These are phyloP conservation scores for Brachionus paranguensis DNA, from an alignment of 1,140 invertebrate genomes.

Conservation along the genomic window DNA sequence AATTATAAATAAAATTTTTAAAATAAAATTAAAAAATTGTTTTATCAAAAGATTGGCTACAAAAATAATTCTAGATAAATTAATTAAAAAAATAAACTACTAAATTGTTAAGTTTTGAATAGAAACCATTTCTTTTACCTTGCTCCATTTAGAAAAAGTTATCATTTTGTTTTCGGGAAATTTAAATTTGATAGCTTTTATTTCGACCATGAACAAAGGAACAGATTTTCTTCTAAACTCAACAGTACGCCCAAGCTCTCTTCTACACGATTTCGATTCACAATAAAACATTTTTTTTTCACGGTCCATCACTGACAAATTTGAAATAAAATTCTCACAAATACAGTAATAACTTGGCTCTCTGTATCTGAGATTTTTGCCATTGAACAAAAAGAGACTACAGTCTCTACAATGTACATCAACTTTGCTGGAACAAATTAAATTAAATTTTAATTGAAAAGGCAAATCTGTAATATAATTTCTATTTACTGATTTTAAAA, in stretches of 20 bases:
- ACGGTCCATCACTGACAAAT: neutral
- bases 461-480: neutral
- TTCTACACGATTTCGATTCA: neutral
- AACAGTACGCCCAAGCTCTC: neutral
- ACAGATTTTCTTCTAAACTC: neutral
- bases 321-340: neutral
- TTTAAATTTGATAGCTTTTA: neutral
- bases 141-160: neutral
- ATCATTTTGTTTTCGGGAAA: neutral
- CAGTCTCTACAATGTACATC: conserved; percentile 15
- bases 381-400: neutral
- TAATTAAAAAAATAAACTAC: neutral
- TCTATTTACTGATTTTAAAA: neutral
- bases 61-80: neutral
- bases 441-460: neutral
- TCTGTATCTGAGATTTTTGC: neutral
- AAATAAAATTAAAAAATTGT: neutral
- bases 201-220: neutral
- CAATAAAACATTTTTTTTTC: neutral
- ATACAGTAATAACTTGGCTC: neutral
- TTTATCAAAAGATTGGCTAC: neutral
- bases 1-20: no score
- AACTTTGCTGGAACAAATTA: neutral
- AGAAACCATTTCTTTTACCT: neutral
- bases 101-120: neutral